Conservation (phyloP, 2,797 vertebrate species). For the Hemitrygon akajei region DNA sequence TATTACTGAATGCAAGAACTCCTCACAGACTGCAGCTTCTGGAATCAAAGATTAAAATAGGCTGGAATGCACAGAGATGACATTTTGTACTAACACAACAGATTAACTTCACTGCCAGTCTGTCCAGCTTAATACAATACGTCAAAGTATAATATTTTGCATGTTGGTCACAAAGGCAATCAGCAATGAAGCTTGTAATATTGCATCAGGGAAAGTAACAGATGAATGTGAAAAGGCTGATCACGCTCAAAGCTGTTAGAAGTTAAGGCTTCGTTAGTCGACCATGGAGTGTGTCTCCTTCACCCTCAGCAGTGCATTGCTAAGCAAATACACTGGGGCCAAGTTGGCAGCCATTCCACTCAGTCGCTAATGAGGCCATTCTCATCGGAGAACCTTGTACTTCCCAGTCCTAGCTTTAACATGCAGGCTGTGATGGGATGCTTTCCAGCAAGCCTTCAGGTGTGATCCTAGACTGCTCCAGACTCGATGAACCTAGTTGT, state of each 20-base stretch:
- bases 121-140: background rate
- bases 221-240: slow-evolving; percentile 1
- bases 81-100: background rate
- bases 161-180: slow-evolving; percentile 6
- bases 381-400: background rate
- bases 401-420: background rate
- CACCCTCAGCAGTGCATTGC: background rate
- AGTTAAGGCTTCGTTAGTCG: no score
- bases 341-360: background rate
- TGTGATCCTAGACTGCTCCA: no score
- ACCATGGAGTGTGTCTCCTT: background rate
- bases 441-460: no score
- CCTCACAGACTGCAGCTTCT: background rate
- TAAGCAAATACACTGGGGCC: background rate
- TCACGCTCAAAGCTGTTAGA: background rate
- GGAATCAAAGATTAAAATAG: background rate
- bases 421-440: background rate
- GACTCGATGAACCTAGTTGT: no score
- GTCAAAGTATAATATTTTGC: background rate
- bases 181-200: slow-evolving; percentile 8
- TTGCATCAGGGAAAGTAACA: background rate
- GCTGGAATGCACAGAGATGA: background rate
- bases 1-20: background rate
- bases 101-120: background rate
- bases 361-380: background rate